Evolutionary conservation across 2,797 vertebrate genomes (phyloP), one percentile per base, ranked within the genome.

Genomic region (Kryptolebias ocellatus): DNA sequence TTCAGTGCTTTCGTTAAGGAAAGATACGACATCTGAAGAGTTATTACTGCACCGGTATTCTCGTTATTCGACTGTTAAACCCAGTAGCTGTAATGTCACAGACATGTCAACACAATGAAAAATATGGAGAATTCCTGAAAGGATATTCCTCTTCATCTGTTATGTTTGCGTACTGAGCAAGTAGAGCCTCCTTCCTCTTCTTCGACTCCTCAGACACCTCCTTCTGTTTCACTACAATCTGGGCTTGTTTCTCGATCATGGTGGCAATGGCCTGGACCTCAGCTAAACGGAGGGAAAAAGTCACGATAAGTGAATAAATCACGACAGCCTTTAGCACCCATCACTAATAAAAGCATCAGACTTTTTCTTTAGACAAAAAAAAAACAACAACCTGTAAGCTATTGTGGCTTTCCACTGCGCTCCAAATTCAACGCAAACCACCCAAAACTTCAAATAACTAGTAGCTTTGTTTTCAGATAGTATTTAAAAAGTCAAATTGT

Each of bases 61-160:
- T 12, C 14, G 39, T 42, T 42, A 42, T 12, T 42, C 3, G 39
- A 42, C 11, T 42, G 37, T 10, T 14, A 42, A 12, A 42, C 39
- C 39, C 39, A 42, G 14, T 12, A 42, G 11, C 31, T 34, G 17
- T 11, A 24, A 3, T 3, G 60, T 46, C 5, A 45, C 2, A 8
- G 5, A 29, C 37, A 37, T 37, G 5, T 27, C 50, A 39, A 39
- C 37, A 56, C 16, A n/a, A 0, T 51, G 15, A 37, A 49, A 31
- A 37, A 49, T 5, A 64, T 53, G 80, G 20, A 24, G 20, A 24
- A 24, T 24, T 24, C 20, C 20, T 24, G 20, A 24, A 97, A 99
- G 96, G 98, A 99, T 99, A 99, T 99, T 97, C 95, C 61, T 98
- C 97, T 2, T 95, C 97, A 0, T 98, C 98, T 0, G 96, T 96